phyloP scores from a whole-genome alignment of 2,888 invertebrate species.

The Hecatera dysodea region DNA sequence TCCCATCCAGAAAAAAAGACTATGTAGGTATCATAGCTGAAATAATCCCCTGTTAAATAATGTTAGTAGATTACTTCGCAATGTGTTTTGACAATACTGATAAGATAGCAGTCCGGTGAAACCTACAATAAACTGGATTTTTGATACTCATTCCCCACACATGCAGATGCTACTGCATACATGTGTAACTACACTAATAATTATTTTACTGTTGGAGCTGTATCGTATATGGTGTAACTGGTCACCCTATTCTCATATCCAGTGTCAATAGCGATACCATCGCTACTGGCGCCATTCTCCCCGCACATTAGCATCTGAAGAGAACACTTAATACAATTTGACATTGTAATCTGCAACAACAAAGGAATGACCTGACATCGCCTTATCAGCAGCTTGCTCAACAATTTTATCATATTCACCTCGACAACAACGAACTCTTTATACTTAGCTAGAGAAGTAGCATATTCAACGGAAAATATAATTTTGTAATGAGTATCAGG shows the following conservation, averaged over 20 bases:
- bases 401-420: constrained; percentile 68
- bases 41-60: constrained; percentile 51
- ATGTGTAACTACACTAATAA: neutral
- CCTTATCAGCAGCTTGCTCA: constrained; percentile 77
- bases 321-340: constrained; percentile 77
- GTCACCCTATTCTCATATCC: constrained; percentile 58
- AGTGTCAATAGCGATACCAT: constrained; percentile 74
- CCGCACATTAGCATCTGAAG: constrained; percentile 84
- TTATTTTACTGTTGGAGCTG: too few species aligned
- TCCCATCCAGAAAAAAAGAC: too few species aligned
- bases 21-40: constrained; percentile 8
- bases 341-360: constrained; percentile 85
- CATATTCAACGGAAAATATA: constrained; percentile 60
- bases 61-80: constrained; percentile 43
- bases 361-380: constrained; percentile 86
- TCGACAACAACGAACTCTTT: constrained; percentile 66
- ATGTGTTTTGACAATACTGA: constrained; percentile 53
- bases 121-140: constrained; percentile 29
- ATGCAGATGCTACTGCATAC: constrained; percentile 8
- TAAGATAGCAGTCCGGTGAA: constrained; percentile 60
- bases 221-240: constrained; percentile 4
- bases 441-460: constrained; percentile 45
- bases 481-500: constrained; percentile 66
- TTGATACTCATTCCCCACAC: neutral
- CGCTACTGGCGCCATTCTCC: constrained; percentile 81